phyloP scores from a whole-genome alignment of 2,113 vertebrate species.

The Hippocampus abdominalis region DNA sequence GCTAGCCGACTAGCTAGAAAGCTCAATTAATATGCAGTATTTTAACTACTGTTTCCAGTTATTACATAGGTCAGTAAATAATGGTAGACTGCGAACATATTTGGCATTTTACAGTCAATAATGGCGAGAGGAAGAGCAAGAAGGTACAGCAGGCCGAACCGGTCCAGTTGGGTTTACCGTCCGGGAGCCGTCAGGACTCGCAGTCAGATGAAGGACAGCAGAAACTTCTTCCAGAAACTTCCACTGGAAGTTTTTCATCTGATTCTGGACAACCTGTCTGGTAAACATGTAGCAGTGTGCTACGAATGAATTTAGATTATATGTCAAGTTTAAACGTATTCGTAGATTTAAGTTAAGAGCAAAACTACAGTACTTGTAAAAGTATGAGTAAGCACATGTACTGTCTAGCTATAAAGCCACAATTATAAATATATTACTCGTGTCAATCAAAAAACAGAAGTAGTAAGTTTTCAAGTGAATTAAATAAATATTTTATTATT shows the following conservation, averaged over 20 bases:
- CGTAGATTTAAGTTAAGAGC: not conserved
- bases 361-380: not conserved
- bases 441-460: no score
- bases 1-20: not conserved
- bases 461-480: no score
- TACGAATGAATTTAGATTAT: not conserved
- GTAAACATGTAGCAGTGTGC: constrained; percentile 17
- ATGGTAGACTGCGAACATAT: not conserved
- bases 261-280: constrained; percentile 66
- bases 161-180: not conserved
- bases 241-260: constrained; percentile 84
- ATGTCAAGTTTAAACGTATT: not conserved
- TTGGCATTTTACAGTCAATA: not conserved
- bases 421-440: not conserved
- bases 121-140: constrained; percentile 26
- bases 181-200: constrained; percentile 24
- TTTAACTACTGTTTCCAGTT: not conserved
- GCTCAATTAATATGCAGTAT: not conserved
- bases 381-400: no score
- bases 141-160: constrained; percentile 6
- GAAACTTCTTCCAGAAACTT: constrained; percentile 71
- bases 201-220: constrained; percentile 14
- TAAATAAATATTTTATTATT: not conserved
- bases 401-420: not conserved
- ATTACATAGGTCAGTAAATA: not conserved